These are phyloP conservation scores for Porites australiensis DNA, from an alignment of 64 coral and sea anemone species.

Conservation along the genomic window DNA sequence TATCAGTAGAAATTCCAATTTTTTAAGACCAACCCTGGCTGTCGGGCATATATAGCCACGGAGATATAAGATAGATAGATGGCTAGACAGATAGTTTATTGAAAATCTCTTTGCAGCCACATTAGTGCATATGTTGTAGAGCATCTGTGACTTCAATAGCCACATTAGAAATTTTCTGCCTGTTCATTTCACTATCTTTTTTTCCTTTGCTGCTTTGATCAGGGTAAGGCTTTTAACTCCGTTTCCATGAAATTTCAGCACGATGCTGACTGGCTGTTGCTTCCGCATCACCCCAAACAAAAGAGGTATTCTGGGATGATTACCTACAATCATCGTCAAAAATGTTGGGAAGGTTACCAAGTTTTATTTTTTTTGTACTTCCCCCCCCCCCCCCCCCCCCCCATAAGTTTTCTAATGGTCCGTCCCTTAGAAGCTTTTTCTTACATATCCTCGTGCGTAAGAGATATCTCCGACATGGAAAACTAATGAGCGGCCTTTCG, in stretches of 20 bases:
- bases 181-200: not conserved
- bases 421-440: not conserved
- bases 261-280: not conserved
- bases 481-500: conserved; percentile 70
- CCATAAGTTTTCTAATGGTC: too few relatives aligned
- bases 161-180: not conserved
- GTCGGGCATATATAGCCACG: too few relatives aligned
- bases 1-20: too few relatives aligned
- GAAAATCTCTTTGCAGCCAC: too few relatives aligned
- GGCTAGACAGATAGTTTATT: too few relatives aligned
- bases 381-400: too few relatives aligned
- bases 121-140: conserved; percentile 32
- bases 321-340: too few relatives aligned
- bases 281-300: not conserved
- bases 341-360: too few relatives aligned
- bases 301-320: conserved; percentile 11
- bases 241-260: conserved; percentile 19
- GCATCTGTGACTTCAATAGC: not conserved
- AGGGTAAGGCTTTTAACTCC: not conserved
- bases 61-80: too few relatives aligned
- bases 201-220: not conserved
- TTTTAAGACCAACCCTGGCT: too few relatives aligned
- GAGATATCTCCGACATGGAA: conserved; percentile 94
- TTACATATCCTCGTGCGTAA: conserved; percentile 92
- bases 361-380: too few relatives aligned